Evolutionary conservation across 1,140 invertebrate species (phyloP).

Genomic region (Eriosoma lanigerum): DNA sequence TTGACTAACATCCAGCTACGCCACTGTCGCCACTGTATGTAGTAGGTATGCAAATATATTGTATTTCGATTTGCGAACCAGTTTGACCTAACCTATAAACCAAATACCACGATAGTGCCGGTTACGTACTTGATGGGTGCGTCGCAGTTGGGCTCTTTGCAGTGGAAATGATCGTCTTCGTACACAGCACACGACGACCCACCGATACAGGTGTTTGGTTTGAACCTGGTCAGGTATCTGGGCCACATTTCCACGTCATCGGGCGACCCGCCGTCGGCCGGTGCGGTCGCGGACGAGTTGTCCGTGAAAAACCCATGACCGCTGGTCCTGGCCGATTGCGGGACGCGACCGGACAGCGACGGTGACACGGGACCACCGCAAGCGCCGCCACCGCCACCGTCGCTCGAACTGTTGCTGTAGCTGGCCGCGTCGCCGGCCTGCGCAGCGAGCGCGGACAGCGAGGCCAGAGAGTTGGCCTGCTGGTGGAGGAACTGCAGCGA

Average conservation of each 20-base stretch:
- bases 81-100: too few relatives aligned
- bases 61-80: too few relatives aligned
- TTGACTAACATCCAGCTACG: too few relatives aligned
- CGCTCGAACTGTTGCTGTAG: conserved; percentile 61
- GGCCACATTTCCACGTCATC: conserved; percentile 58
- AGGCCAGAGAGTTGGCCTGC: conserved; percentile 55
- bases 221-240: conserved; percentile 57
- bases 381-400: conserved; percentile 59
- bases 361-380: conserved; percentile 56
- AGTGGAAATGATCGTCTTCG: conserved; percentile 79
- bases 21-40: too few relatives aligned
- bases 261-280: conserved; percentile 2
- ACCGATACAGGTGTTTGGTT: conserved; percentile 27
- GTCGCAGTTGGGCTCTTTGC: conserved; percentile 68
- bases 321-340: background rate
- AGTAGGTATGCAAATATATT: too few relatives aligned
- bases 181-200: conserved; percentile 68
- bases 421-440: conserved; percentile 51
- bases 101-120: too few relatives aligned
- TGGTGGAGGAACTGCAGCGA: conserved; percentile 55
- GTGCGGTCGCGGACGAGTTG: background rate
- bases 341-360: background rate
- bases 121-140: conserved; percentile 66
- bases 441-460: conserved; percentile 55
- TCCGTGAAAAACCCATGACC: conserved; percentile 45